These are phyloP conservation scores for Lemur catta DNA, from an alignment of 2,797 vertebrate species.

Conservation along the genomic window DNA sequence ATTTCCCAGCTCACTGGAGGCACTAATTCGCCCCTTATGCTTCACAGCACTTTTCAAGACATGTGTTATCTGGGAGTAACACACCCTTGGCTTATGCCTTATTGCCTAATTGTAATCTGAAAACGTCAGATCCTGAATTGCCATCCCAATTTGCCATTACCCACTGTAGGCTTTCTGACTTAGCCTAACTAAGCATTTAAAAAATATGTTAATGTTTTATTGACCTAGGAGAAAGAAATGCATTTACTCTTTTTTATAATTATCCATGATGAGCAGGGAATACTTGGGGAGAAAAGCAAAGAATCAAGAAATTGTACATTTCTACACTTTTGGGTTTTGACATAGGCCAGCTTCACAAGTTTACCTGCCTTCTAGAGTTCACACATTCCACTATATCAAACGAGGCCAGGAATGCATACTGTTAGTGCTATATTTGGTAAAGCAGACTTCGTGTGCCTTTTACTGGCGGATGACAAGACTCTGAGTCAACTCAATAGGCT, in stretches of 20 bases:
- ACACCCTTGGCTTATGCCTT: slow-evolving; percentile 77
- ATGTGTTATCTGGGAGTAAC: slow-evolving; percentile 81
- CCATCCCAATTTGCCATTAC: slow-evolving; percentile 51
- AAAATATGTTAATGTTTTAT: slow-evolving; percentile 43
- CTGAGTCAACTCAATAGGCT: background rate
- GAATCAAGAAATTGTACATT: background rate
- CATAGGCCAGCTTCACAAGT: fast-evolving
- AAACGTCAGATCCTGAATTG: slow-evolving; percentile 77
- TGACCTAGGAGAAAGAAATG: slow-evolving; percentile 61
- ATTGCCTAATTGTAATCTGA: slow-evolving; percentile 81
- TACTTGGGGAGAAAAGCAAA: background rate
- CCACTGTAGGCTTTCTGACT: slow-evolving; percentile 45
- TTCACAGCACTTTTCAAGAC: slow-evolving; percentile 73
- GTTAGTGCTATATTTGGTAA: background rate
- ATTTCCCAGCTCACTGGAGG: slow-evolving; percentile 71
- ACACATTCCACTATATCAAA: background rate
- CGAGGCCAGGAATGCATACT: background rate
- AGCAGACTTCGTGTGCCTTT: background rate
- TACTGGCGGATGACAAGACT: background rate
- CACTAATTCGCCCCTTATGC: slow-evolving; percentile 71
- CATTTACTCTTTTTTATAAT: background rate
- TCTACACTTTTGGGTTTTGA: background rate
- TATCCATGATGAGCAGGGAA: background rate
- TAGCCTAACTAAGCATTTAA: slow-evolving; percentile 61
- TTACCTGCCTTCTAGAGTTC: background rate